Evolutionary conservation across 2,797 vertebrate genomes (phyloP), one percentile per base, ranked within the genome.

Genomic region (Threskiornis aethiopicus): DNA sequence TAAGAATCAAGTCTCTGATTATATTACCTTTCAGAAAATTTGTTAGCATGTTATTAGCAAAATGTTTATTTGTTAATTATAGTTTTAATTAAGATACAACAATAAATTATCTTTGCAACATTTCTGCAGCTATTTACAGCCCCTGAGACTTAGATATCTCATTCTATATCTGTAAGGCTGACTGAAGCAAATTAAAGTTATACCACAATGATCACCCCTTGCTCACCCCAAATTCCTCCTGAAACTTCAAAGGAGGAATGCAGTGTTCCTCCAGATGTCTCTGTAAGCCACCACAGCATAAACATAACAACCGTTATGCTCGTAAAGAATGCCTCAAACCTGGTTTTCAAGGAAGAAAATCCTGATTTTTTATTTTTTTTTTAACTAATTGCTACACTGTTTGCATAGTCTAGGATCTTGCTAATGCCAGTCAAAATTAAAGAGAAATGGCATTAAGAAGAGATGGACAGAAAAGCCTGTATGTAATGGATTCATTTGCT

Each of bases 31-130:
- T 87, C 76, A 85, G 86, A 96, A 96, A 89, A 94, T 87, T 75
- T 95, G 95, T 96, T 96, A 95, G 71, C 87, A 83, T 90, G 88
- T 93, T 96, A 97, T 96, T 94, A 97, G 96, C 92, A 89, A 95
- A 93, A 96, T 95, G 82, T 93, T 94, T 97, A 97, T 96, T 97
- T 94, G 70, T 85, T 96, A 97, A 97, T 97, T 96, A 96, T 87
- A 79, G 51, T 96, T 97, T 97, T 96, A 96, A 96, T 97, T 97
- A 96, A 85, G 79, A 90, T 89, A 96, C 92, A 89, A 97, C 90
- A 93, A 95, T 94, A 95, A 95, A 97, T 97, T 95, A 73, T 41
- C 58, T 75, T 86, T 90, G 87, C 66, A 73, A 84, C 58, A 31
- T 69, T 89, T 96, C 78, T 94, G 81, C 49, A 87, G 85, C 81